Conservation (phyloP, 2,113 vertebrate genomes). For the Myrmophylax atrothorax region DNA sequence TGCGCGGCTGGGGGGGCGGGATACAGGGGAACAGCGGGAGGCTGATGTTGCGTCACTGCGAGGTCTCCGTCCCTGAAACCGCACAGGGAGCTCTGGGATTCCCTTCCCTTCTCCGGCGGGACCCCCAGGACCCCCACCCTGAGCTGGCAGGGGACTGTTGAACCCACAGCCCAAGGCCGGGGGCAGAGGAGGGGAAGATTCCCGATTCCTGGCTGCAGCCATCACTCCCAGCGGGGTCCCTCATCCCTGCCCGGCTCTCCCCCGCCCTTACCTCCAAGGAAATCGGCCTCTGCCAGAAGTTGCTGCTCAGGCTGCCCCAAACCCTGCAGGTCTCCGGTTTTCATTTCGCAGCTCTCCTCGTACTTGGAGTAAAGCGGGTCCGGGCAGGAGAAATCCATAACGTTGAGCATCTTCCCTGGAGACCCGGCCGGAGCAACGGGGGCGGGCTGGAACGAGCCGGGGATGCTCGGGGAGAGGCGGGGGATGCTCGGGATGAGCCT, state of each 20-base stretch:
- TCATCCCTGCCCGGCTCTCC: neutral
- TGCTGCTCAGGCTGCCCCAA: constrained; percentile 71
- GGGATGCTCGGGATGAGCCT: neutral
- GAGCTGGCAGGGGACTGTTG: neutral
- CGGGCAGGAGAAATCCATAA: constrained; percentile 91
- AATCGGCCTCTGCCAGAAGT: constrained; percentile 79
- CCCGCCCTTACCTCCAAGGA: constrained; percentile 81
- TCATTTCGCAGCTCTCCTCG: constrained; percentile 82
- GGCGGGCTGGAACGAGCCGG: neutral
- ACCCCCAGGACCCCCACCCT: neutral
- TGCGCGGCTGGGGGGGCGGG: neutral
- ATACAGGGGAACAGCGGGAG: neutral
- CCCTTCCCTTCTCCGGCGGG: neutral
- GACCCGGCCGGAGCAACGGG: constrained; percentile 34
- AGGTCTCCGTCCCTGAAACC: neutral
- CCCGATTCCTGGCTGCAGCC: neutral
- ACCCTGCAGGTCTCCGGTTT: constrained; percentile 62
- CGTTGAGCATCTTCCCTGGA: constrained; percentile 85
- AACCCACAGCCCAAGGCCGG: neutral
- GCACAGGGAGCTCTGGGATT: neutral
- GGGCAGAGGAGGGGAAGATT: neutral
- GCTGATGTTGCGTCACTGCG: neutral
- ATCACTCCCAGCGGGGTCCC: neutral
- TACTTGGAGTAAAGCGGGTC: constrained; percentile 87
- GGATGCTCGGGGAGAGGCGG: neutral